Conservation (phyloP, 2,888 invertebrate genomes). For the Tanytarsus gracilentus region DNA sequence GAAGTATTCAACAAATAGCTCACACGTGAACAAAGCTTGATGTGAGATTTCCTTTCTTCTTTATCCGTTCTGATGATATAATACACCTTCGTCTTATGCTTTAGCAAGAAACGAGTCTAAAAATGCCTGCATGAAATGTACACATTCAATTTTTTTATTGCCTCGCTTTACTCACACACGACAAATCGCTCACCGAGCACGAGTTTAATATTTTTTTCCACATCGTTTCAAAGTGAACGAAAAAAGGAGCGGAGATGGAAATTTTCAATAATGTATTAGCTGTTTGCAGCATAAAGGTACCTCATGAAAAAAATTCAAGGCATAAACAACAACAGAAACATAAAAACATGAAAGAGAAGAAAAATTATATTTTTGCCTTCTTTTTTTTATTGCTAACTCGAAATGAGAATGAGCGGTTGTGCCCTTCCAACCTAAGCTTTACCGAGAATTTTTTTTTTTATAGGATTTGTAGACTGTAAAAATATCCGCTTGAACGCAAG, state of each 20-base stretch:
- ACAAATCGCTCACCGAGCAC: not conserved
- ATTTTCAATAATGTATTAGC: not conserved
- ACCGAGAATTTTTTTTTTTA: too few relatives aligned
- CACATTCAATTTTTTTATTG: not conserved
- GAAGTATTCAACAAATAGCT: constrained; percentile 3
- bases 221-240: not conserved
- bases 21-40: not conserved
- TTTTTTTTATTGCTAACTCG: constrained; percentile 1
- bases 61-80: too few relatives aligned
- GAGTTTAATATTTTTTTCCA: not conserved
- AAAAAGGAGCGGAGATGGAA: too few relatives aligned
- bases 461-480: too few relatives aligned
- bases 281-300: too few relatives aligned
- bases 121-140: not conserved
- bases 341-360: not conserved
- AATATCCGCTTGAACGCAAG: too few relatives aligned
- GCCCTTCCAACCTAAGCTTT: too few relatives aligned
- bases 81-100: not conserved
- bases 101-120: not conserved
- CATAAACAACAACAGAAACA: constrained; percentile 1
- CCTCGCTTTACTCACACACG: not conserved
- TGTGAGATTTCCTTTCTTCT: not conserved
- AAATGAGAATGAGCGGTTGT: too few relatives aligned
- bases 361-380: not conserved
- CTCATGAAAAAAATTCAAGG: not conserved